A percentile compares a stretch with the other conserved stretches of the same genome.
Conservation (phyloP, 2,797 vertebrate species). For the Amblyraja radiata region DNA sequence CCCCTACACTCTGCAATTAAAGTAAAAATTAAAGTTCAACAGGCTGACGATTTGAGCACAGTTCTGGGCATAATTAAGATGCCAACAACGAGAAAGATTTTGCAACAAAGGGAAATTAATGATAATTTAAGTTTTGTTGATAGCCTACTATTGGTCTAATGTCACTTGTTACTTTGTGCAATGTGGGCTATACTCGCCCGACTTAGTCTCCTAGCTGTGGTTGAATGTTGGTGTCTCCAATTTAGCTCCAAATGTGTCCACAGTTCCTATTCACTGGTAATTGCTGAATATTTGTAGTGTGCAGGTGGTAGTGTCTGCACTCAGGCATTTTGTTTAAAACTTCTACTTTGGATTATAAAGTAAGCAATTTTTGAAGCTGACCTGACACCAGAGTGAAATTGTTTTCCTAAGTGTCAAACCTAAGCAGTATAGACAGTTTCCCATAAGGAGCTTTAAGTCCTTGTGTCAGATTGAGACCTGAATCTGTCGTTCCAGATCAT, state of each 20-base stretch:
- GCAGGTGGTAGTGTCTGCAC: neutral
- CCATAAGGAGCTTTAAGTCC: neutral
- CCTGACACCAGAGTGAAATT: neutral
- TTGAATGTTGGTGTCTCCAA: neutral
- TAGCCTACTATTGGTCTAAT: neutral
- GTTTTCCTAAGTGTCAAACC: no score
- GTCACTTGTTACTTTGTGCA: neutral
- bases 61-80: neutral
- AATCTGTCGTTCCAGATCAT: neutral
- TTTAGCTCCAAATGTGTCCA: neutral
- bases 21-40: neutral
- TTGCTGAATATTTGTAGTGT: neutral
- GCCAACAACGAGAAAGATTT: neutral
- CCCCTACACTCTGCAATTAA: neutral
- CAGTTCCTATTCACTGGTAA: neutral
- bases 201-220: no score
- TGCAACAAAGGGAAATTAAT: neutral
- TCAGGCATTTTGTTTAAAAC: neutral
- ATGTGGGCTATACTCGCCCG: no score
- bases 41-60: neutral
- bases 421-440: no score
- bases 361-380: neutral
- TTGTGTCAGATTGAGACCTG: neutral
- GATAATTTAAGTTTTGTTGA: neutral
- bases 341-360: neutral